Conservation (phyloP, 2,888 invertebrate species). For the Cacoxenus indagator region DNA sequence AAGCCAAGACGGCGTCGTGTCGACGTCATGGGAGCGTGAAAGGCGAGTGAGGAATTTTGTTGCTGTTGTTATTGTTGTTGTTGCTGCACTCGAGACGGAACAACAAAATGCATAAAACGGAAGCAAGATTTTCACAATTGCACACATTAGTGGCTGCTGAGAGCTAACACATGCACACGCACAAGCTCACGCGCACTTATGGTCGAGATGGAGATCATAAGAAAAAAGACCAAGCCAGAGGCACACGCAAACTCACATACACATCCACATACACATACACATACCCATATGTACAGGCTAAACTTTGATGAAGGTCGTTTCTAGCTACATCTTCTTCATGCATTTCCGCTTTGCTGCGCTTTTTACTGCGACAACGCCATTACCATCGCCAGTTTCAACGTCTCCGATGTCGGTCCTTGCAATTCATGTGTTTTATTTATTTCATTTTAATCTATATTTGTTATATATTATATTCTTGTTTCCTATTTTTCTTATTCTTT, state of each 20-base stretch:
- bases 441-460: constrained; percentile 24
- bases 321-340: constrained; percentile 23
- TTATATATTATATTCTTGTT: neutral
- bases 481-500: neutral
- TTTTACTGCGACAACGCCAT: constrained; percentile 22
- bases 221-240: neutral
- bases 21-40: constrained; percentile 6
- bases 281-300: too few species aligned
- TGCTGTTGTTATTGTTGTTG: neutral
- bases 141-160: constrained; percentile 51
- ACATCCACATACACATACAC: neutral
- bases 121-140: constrained; percentile 47
- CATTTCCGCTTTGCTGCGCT: constrained; percentile 28
- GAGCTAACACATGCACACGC: constrained; percentile 15
- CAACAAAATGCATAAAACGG: constrained; percentile 40
- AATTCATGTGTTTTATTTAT: constrained; percentile 34
- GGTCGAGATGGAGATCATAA: constrained; percentile 2
- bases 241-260: constrained; percentile 5
- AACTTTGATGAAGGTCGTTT: constrained; percentile 47
- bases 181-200: constrained; percentile 26
- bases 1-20: constrained; percentile 8
- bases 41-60: neutral
- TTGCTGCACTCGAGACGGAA: constrained; percentile 33
- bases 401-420: constrained; percentile 32
- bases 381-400: neutral